Evolutionary conservation across 2,113 vertebrate genomes (phyloP).

Genomic region (Chionomys nivalis): DNA sequence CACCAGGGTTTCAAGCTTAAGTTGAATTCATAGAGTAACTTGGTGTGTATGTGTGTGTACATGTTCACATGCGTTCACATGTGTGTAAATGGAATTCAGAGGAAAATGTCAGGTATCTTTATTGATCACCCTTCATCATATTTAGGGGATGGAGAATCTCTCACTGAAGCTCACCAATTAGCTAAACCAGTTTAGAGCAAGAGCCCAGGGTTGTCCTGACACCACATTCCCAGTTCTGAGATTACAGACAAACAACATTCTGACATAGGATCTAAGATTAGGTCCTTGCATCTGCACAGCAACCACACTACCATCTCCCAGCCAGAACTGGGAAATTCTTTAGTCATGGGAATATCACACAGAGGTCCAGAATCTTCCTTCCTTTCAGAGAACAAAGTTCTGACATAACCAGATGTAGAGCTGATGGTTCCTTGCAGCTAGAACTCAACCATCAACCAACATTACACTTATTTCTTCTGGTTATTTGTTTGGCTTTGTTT

Average conservation of each 20-base stretch:
- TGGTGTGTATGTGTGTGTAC: background rate
- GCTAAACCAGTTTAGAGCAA: background rate
- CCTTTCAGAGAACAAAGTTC: background rate
- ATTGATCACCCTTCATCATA: background rate
- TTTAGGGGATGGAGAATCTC: background rate
- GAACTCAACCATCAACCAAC: background rate
- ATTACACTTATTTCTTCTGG: background rate
- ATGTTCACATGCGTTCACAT: background rate
- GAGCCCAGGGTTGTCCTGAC: background rate
- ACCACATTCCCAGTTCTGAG: background rate
- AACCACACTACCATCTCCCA: background rate
- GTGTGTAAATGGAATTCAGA: no score
- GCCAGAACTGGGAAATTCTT: background rate
- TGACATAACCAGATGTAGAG: no score
- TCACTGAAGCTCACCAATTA: background rate
- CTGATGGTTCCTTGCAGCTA: background rate
- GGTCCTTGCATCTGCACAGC: no score
- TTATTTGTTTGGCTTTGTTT: background rate
- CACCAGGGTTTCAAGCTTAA: background rate
- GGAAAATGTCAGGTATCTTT: background rate
- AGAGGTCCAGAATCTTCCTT: background rate
- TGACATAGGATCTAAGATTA: background rate
- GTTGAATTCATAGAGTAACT: background rate
- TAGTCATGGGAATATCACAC: background rate
- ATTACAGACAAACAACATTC: background rate